A percentile compares a stretch with the other conserved stretches of the same genome.
Conservation (phyloP, 2,888 invertebrate genomes). For the Julus scandinavius region DNA sequence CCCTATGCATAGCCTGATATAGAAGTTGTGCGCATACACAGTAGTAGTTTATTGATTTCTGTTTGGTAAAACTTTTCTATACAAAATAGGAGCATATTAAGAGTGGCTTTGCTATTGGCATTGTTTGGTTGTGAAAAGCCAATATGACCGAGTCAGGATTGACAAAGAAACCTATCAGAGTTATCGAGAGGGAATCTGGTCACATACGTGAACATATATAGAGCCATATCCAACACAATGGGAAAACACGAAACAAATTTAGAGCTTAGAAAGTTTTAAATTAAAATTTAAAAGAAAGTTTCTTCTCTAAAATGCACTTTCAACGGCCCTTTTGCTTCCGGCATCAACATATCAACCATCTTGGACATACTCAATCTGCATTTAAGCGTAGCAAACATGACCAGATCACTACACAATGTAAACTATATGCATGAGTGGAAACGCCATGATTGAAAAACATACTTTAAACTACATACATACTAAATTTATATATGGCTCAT, state of each 20-base stretch:
- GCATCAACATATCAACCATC: neutral
- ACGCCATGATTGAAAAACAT: too few relatives aligned
- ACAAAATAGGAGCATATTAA: conserved; percentile 42
- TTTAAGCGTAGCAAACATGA: too few relatives aligned
- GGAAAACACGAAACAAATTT: neutral
- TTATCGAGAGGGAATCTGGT: conserved; percentile 42
- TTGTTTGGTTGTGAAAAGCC: conserved; percentile 35
- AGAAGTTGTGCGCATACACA: neutral
- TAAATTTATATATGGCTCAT: too few relatives aligned
- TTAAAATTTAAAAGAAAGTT: conserved; percentile 16
- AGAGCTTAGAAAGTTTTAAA: conserved; percentile 36
- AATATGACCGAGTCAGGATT: conserved; percentile 42
- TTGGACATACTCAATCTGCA: neutral
- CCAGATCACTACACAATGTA: too few relatives aligned
- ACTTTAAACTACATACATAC: too few relatives aligned
- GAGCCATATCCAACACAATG: neutral
- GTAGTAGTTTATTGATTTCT: conserved; percentile 26
- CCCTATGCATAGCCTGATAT: neutral
- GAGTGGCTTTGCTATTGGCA: conserved; percentile 35
- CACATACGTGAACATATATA: neutral
- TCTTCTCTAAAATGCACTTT: neutral
- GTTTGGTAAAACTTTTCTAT: conserved; percentile 31
- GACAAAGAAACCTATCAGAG: conserved; percentile 42
- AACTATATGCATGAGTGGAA: too few relatives aligned
- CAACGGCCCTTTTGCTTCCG: neutral